Percentiles rank a stretch among this genome's conserved stretches.
These are phyloP conservation scores for Rousettus leschenaultii DNA, from an alignment of 2,113 vertebrate genomes.

Conservation along the genomic window DNA sequence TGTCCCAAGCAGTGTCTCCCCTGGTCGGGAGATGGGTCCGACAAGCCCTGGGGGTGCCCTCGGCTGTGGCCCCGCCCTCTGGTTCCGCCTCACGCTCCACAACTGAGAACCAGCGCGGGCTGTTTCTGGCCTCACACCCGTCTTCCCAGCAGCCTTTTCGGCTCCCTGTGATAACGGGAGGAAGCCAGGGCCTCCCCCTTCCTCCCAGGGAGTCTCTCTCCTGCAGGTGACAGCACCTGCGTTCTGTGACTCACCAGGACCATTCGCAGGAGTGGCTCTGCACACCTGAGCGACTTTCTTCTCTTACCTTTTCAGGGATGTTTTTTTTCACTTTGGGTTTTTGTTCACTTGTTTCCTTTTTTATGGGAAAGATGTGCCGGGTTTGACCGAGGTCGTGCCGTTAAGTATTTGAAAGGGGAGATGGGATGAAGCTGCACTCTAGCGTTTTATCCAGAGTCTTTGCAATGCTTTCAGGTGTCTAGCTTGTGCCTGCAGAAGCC, in stretches of 20 bases:
- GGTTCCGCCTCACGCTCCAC: not conserved
- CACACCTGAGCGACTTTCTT: not conserved
- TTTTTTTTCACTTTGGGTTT: not conserved
- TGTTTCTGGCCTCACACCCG: not conserved
- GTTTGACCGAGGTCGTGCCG: not conserved
- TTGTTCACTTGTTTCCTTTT: not conserved
- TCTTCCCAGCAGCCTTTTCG: not conserved
- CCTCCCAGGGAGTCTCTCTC: not conserved
- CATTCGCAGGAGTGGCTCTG: not conserved
- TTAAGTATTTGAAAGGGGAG: not conserved
- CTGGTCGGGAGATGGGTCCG: not conserved
- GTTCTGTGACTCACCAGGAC: not conserved
- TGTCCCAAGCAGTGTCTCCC: not conserved
- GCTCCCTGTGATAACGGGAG: not conserved
- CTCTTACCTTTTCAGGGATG: not conserved
- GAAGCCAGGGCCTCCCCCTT: not conserved
- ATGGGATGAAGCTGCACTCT: not conserved
- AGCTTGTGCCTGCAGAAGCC: not conserved
- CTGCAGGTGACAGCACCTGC: not conserved
- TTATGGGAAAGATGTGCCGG: not conserved
- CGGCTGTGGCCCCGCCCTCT: not conserved
- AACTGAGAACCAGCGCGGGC: not conserved
- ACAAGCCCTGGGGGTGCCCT: too few species aligned
- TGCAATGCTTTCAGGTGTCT: not conserved
- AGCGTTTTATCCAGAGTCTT: not conserved